Percentiles rank a stretch among this genome's conserved stretches.
phyloP scores from a whole-genome alignment of 2,113 vertebrate genomes.

The Myrmecobius fasciatus region DNA sequence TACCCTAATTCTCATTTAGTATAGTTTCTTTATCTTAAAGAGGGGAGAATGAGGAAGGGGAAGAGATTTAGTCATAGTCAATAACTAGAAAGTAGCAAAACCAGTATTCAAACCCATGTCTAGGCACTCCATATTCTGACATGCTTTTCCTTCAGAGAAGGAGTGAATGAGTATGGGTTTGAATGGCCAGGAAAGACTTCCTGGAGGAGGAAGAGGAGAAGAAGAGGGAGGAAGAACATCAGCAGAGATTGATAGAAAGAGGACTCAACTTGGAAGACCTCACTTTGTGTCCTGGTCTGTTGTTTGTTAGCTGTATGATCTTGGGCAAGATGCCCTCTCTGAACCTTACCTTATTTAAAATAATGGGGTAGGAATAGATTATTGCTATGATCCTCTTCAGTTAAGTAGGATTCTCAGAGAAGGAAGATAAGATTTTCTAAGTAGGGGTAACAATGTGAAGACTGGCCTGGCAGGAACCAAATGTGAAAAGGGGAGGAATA shows the following conservation, averaged over 20 bases:
- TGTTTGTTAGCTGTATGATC: neutral
- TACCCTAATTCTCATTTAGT: neutral
- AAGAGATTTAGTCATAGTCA: neutral
- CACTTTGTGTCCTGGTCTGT: neutral
- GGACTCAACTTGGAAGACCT: neutral
- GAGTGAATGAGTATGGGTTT: neutral
- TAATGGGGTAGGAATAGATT: neutral
- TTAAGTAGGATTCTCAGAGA: neutral
- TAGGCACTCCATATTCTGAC: neutral
- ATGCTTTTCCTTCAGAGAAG: neutral
- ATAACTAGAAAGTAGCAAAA: neutral
- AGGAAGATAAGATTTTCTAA: neutral
- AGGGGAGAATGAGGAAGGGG: neutral
- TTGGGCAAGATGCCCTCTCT: neutral
- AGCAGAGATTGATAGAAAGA: no score
- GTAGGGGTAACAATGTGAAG: neutral
- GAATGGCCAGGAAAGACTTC: neutral
- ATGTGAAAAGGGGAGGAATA: neutral
- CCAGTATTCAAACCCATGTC: neutral
- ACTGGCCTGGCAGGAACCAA: neutral
- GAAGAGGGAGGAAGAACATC: no score
- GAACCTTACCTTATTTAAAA: neutral
- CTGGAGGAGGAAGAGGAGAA: no score
- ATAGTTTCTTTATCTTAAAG: neutral
- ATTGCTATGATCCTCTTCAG: neutral